Conservation (phyloP, 1,140 invertebrate genomes). For the Conopomorpha cramerella region DNA sequence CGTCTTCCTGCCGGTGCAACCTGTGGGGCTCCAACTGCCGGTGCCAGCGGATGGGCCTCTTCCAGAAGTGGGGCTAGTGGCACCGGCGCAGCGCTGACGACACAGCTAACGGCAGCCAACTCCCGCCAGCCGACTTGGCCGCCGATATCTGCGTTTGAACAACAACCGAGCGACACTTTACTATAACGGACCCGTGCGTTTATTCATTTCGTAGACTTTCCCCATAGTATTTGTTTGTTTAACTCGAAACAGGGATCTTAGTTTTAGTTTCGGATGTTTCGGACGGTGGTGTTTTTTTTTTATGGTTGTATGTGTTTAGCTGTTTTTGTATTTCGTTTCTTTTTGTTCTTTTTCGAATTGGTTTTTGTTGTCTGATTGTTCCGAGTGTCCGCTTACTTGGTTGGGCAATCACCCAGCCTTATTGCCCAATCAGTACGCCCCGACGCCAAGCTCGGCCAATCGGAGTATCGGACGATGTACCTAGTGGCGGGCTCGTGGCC, state of each 20-base stretch:
- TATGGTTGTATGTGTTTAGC: constrained; percentile 48
- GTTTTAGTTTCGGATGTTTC: too few relatives aligned
- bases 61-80: constrained; percentile 85
- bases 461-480: constrained; percentile 30
- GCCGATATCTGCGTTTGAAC: constrained; percentile 28
- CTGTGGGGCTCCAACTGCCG: constrained; percentile 89
- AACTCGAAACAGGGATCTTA: constrained; percentile 42
- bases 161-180: constrained; percentile 32
- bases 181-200: constrained; percentile 44
- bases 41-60: constrained; percentile 86
- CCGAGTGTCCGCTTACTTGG: constrained; percentile 52
- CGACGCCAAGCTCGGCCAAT: constrained; percentile 37
- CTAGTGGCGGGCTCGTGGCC: constrained; percentile 23
- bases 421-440: constrained; percentile 56
- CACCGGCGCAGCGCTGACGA: constrained; percentile 4
- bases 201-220: constrained; percentile 16
- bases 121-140: constrained; percentile 24
- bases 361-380: constrained; percentile 33
- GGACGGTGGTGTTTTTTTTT: too few relatives aligned
- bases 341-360: constrained; percentile 13
- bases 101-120: constrained; percentile 27
- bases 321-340: too few relatives aligned
- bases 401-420: constrained; percentile 60
- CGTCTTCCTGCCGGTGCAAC: constrained; percentile 85
- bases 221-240: constrained; percentile 8